Evolutionary conservation across 2,888 invertebrate species (phyloP), one percentile per base, ranked within the genome.

Genomic region (Linnaemya tessellans): DNA sequence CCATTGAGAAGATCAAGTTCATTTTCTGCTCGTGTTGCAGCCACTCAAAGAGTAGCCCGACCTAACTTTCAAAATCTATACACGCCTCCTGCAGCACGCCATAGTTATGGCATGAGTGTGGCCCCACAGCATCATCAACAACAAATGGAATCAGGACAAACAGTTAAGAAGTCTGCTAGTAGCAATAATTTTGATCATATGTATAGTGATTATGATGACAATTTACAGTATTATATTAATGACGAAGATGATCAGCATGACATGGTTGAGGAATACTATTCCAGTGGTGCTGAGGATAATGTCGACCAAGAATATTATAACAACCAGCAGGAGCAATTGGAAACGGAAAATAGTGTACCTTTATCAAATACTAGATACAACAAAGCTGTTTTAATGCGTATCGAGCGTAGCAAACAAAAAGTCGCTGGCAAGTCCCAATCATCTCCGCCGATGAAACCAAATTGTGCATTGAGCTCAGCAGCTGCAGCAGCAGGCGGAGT

Each of bases 1-100:
- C 93, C 94, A n/a, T 94, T 96, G 80, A 94, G 94, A 88, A 93
- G 96, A 22, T 96, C 96, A 4, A 95, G 95, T 89, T 96, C 96
- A 11, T 96, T 96, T 89, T 95, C 89, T 92, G 93, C 88, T 92
- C 92, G 88, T 93, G 93, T 88, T 25, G 88, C 88, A 22, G 87
- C 87, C 10, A 84, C 79, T 51, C 84, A 85, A 60, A 84, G 80
- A 51, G 75, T 80, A 3, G 89, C 89, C 20, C 89, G 91, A 56
- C 91, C 91, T 15, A 90, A 91, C 78, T 90, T 89, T 79, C 90
- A 90, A 82, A 91, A 91, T 86, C 80, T 91, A 0, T 92, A 92
- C 67, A 92, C 92, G 46, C 92, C 92, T 68, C 92, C 92, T 35
- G 91, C 92, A 22, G 91, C 89, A 1, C 89, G 92, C 0, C 91